Conservation (phyloP, 1,140 invertebrate genomes). For the Drosophila bocki region DNA sequence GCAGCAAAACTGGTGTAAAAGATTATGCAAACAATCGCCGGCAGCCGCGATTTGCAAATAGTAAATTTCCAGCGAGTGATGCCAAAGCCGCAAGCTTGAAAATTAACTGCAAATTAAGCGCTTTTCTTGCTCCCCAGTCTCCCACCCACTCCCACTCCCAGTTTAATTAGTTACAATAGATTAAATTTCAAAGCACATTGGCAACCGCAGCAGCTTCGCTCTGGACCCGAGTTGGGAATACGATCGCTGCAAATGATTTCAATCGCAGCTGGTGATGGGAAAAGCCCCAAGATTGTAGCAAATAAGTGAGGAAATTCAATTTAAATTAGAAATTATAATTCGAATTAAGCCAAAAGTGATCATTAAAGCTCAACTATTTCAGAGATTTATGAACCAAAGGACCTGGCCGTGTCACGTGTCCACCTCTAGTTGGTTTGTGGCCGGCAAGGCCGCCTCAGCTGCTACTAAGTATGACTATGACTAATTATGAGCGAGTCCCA, state of each 20-base stretch:
- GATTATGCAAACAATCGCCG: slow-evolving; percentile 76
- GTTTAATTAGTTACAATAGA: slow-evolving; percentile 83
- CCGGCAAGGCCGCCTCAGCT: slow-evolving; percentile 49
- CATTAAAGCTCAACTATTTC: background rate
- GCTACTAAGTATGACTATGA: slow-evolving; percentile 69
- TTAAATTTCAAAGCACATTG: slow-evolving; percentile 82
- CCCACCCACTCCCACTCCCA: slow-evolving; percentile 18
- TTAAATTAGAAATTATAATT: background rate
- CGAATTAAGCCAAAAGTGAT: background rate
- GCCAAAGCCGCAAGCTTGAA: slow-evolving; percentile 68
- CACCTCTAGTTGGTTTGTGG: slow-evolving; percentile 29
- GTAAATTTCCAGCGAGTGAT: slow-evolving; percentile 50
- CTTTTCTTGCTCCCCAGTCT: slow-evolving; percentile 44
- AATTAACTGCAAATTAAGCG: slow-evolving; percentile 81
- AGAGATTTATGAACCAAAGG: background rate
- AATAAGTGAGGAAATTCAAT: background rate
- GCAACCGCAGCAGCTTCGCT: slow-evolving; percentile 57
- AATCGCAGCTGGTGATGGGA: background rate
- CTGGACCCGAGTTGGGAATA: slow-evolving; percentile 5
- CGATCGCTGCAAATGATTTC: slow-evolving; percentile 3
- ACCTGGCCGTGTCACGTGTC: slow-evolving; percentile 24
- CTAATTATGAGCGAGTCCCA: slow-evolving; percentile 70
- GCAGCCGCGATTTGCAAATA: slow-evolving; percentile 32
- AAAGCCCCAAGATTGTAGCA: background rate
- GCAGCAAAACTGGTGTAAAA: slow-evolving; percentile 70